These are phyloP conservation scores for Holacanthus passer DNA, from an alignment of 2,113 vertebrate genomes.

Conservation along the genomic window DNA sequence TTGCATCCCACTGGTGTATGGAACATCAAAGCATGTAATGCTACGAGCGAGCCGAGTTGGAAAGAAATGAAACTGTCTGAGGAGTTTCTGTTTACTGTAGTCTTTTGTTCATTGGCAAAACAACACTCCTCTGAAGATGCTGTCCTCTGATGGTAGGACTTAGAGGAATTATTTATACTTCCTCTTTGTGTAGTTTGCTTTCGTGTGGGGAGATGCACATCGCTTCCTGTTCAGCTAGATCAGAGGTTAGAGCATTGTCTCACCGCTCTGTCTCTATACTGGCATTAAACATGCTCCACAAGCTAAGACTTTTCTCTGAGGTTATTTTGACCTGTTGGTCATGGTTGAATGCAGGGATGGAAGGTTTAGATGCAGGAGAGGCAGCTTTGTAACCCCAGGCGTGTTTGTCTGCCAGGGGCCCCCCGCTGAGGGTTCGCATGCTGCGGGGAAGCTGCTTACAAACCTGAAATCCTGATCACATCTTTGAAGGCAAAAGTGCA, in stretches of 20 bases:
- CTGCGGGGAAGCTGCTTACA: conserved; percentile 46
- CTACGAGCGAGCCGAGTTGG: conserved; percentile 22
- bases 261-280: neutral
- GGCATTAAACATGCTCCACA: neutral
- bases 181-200: conserved; percentile 20
- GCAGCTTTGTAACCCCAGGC: conserved; percentile 34
- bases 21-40: conserved; percentile 36
- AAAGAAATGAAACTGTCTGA: conserved; percentile 46
- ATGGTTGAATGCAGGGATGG: neutral
- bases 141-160: conserved; percentile 34
- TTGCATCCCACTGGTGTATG: conserved; percentile 14
- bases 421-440: conserved; percentile 33
- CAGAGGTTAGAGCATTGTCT: conserved; percentile 11
- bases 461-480: conserved; percentile 47
- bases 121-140: conserved; percentile 20
- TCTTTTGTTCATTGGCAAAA: conserved; percentile 49
- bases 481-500: conserved; percentile 8
- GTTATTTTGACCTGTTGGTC: conserved; percentile 23
- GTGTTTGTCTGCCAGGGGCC: conserved; percentile 39
- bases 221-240: neutral
- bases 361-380: conserved; percentile 39
- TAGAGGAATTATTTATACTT: conserved; percentile 41
- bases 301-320: neutral
- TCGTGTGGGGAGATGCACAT: conserved; percentile 7
- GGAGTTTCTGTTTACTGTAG: conserved; percentile 38